Conservation (phyloP, 2,113 vertebrate genomes). For the Hipposideros armiger region DNA sequence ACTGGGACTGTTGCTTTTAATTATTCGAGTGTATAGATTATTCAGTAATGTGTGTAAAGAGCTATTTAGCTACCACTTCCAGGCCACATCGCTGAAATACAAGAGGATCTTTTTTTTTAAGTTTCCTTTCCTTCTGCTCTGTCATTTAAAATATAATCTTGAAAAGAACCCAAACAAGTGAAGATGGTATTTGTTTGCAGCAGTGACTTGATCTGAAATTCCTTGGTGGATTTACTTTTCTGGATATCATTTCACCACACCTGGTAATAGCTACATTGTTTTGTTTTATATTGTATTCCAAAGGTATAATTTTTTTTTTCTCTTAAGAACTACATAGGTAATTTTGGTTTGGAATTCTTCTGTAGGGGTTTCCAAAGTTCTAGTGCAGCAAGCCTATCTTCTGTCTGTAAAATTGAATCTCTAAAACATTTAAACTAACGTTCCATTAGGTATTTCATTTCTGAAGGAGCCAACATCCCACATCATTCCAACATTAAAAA, state of each 20-base stretch:
- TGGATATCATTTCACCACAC: not conserved
- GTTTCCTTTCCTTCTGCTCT: not conserved
- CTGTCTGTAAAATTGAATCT: not conserved
- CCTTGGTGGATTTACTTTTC: not conserved
- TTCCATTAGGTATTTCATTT: not conserved
- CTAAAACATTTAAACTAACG: not conserved
- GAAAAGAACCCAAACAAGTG: not conserved
- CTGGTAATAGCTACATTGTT: not conserved
- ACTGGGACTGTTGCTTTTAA: slow-evolving; percentile 79
- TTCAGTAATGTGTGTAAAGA: slow-evolving; percentile 71
- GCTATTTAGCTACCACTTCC: not conserved
- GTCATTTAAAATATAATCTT: slow-evolving; percentile 43
- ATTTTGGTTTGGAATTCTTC: slow-evolving; percentile 17
- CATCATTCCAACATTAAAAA: not conserved
- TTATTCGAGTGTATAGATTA: slow-evolving; percentile 77
- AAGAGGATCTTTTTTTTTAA: not conserved
- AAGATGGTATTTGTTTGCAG: not conserved
- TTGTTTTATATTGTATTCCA: not conserved
- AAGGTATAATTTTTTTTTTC: not conserved
- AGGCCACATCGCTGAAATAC: slow-evolving; percentile 13
- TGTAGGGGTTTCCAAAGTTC: slow-evolving; percentile 8
- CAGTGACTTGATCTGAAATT: not conserved
- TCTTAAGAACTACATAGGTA: not conserved
- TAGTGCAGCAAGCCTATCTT: not conserved
- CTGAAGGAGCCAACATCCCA: not conserved